phyloP scores from a whole-genome alignment of 2,113 vertebrate species.

The Gasterosteus nipponicus region DNA sequence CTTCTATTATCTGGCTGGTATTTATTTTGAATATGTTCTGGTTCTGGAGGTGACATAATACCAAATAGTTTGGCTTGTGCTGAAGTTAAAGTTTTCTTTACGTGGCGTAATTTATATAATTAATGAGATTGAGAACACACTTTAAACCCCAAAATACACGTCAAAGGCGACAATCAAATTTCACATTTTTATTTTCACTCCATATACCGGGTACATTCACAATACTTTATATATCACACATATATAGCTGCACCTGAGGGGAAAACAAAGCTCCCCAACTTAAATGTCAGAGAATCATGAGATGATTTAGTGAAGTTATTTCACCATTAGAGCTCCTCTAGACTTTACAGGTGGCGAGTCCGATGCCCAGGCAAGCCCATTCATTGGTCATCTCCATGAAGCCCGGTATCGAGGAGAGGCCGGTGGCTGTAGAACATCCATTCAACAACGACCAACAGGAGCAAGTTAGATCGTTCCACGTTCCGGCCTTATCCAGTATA shows the following conservation, averaged over 20 bases:
- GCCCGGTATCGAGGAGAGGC: constrained; percentile 38
- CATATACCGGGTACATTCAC: not conserved
- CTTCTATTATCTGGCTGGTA: too few species aligned
- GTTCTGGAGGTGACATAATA: too few species aligned
- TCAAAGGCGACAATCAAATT: not conserved
- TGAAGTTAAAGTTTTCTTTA: too few species aligned
- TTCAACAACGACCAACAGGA: not conserved
- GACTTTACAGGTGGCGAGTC: constrained; percentile 25
- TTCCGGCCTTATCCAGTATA: not conserved
- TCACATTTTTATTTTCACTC: not conserved
- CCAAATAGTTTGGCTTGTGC: too few species aligned
- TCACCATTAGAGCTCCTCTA: not conserved
- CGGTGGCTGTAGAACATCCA: constrained; percentile 44
- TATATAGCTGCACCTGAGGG: not conserved
- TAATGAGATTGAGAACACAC: not conserved
- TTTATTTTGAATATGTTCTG: too few species aligned
- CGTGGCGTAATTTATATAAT: too few species aligned
- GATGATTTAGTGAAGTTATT: not conserved
- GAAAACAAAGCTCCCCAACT: not conserved
- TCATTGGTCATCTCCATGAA: constrained; percentile 62
- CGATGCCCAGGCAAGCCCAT: constrained; percentile 51
- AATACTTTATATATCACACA: not conserved
- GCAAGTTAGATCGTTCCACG: not conserved
- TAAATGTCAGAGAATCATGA: not conserved
- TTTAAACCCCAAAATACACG: not conserved